Percentiles rank a stretch among this genome's conserved stretches.
Evolutionary conservation across 1,140 invertebrate species (phyloP).

Genomic region (Drosophila miranda): DNA sequence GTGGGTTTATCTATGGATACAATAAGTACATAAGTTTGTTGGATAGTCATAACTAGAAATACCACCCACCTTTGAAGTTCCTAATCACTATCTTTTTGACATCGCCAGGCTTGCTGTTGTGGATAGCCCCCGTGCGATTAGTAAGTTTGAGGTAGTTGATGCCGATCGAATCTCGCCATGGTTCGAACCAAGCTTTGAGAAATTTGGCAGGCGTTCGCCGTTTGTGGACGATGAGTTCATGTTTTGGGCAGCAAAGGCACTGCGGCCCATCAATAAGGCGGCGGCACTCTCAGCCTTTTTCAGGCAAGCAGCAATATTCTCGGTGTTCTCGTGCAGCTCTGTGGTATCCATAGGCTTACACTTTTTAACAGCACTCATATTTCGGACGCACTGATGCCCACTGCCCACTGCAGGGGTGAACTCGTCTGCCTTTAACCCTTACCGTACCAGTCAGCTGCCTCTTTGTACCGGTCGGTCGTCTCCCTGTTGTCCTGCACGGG

Average conservation of each 20-base stretch:
- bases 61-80: slow-evolving; percentile 94
- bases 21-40: background rate
- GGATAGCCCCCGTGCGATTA: slow-evolving; percentile 77
- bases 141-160: slow-evolving; percentile 78
- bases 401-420: slow-evolving; percentile 20
- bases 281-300: slow-evolving; percentile 56
- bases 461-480: slow-evolving; percentile 10
- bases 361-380: slow-evolving; percentile 81
- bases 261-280: slow-evolving; percentile 50
- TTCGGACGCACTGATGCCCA: slow-evolving; percentile 33
- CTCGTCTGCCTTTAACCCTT: too few species aligned
- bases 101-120: slow-evolving; percentile 84
- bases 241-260: slow-evolving; percentile 73
- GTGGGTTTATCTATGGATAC: slow-evolving; percentile 91
- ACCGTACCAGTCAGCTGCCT: slow-evolving; percentile 20
- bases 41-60: slow-evolving; percentile 4
- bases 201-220: slow-evolving; percentile 76
- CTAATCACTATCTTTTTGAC: slow-evolving; percentile 97
- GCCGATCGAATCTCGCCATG: slow-evolving; percentile 69
- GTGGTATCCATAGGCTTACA: slow-evolving; percentile 75
- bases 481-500: slow-evolving; percentile 2
- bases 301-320: slow-evolving; percentile 70
- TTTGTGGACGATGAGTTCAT: slow-evolving; percentile 74
- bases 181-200: slow-evolving; percentile 70
- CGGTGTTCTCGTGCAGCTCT: slow-evolving; percentile 73